Base-by-base conservation (phyloP, 2,113 vertebrate genomes). In the Phodopus roborovskii region DNA sequence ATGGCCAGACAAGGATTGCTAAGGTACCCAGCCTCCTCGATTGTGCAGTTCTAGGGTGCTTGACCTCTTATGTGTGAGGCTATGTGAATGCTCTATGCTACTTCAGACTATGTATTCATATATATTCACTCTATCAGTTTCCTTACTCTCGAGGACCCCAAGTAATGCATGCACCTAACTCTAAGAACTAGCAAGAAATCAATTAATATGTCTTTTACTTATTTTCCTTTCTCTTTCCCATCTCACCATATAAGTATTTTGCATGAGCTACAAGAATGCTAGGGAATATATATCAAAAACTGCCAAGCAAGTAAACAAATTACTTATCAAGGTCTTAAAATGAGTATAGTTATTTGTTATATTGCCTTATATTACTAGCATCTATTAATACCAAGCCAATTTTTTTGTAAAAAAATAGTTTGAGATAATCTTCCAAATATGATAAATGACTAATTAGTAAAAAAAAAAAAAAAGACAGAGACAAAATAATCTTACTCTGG, bases 381-480 rank as follows among this genome's bases (percentile, higher is more conserved):
- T 91, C 8, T 92, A 85, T 82, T 94, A 94, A 88, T 87, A 48
- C 1, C 60, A 88, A 91, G 16, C 50, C 36, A 56, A 56, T 39
- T n/a, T 81, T 81, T 53, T n/a, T 68, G 30, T 4, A 74, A 84
- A 94, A 94, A 6, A 79, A 66, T 84, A 22, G 64, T 53, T 92
- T 86, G 39, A 83, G 74, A 62, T 33, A 94, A 42, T 68, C 95
- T 96, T 90, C 16, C 81, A 95, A 90, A 33, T 89, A 73, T 94
- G 28, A 66, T 30, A 89, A 62, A 79, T 88, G 6, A 4, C 26
- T 90, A 36, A 85, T n/a, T 85, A 95, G 94, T 81, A 4, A 45
- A 45, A 45, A 45, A 45, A 45, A 45, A 45, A 33, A 30, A 4
- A 93, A 22, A 68, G 22, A 90, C 53, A 90, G 24, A 4, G 9